phyloP scores from a whole-genome alignment of 2,113 vertebrate species.

The Lophotis ruficrista region DNA sequence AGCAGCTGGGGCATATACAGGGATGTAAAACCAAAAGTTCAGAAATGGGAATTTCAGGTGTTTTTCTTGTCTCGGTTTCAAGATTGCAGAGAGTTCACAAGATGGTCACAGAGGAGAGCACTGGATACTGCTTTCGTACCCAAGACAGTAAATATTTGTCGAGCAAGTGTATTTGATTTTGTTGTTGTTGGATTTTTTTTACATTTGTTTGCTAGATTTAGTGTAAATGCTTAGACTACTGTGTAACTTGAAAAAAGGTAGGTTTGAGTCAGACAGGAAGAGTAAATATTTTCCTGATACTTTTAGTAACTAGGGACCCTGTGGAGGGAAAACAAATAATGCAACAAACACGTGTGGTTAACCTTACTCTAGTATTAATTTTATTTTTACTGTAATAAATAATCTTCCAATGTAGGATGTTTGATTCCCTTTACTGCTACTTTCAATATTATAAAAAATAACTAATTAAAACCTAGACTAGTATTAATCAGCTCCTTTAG shows the following conservation, averaged over 20 bases:
- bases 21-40: not conserved
- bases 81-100: not conserved
- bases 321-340: not conserved
- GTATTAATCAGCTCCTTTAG: not conserved
- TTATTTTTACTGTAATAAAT: not conserved
- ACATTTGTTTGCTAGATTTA: not conserved
- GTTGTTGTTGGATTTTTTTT: not conserved
- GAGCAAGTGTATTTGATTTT: not conserved
- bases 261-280: not conserved
- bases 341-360: not conserved
- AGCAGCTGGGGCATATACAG: not conserved
- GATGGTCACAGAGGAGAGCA: not conserved
- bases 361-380: not conserved
- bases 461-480: not conserved
- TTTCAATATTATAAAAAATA: not conserved
- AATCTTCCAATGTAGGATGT: not conserved
- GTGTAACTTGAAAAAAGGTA: not conserved
- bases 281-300: conserved; percentile 8
- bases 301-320: not conserved
- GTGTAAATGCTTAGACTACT: not conserved
- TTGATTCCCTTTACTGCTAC: not conserved
- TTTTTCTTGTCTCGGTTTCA: not conserved
- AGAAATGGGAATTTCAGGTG: not conserved
- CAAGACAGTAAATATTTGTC: not conserved
- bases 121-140: not conserved